These are phyloP conservation scores for Ciconia stormi DNA, from an alignment of 2,113 vertebrate species.

Conservation along the genomic window DNA sequence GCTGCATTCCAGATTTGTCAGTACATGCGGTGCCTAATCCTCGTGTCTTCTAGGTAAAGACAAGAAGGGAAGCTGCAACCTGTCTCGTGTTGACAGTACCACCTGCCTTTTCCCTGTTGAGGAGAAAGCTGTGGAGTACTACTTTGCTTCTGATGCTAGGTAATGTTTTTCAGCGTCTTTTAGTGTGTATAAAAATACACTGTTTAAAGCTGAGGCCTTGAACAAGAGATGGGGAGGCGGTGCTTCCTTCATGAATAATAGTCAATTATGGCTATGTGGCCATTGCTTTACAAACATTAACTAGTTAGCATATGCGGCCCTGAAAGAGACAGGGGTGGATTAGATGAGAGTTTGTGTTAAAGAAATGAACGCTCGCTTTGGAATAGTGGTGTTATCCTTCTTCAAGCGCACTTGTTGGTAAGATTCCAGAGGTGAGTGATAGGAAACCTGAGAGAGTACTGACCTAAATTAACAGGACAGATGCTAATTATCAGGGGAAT, in stretches of 20 bases:
- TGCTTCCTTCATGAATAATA: not conserved
- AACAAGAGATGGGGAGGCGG: fast-evolving
- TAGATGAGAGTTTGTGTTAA: not conserved
- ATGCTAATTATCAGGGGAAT: not conserved
- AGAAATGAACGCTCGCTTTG: not conserved
- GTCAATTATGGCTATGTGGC: fast-evolving
- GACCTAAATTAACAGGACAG: not conserved
- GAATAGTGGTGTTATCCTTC: not conserved
- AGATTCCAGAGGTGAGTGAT: not conserved
- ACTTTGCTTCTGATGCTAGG: conserved; percentile 98
- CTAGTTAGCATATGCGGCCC: fast-evolving
- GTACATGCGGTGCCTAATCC: not conserved
- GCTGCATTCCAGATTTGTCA: not conserved
- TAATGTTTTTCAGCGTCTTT: not conserved
- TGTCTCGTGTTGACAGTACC: conserved; percentile 89
- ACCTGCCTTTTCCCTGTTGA: conserved; percentile 95
- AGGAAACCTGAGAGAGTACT: not conserved
- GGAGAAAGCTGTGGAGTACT: conserved; percentile 96
- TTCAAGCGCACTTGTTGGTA: not conserved
- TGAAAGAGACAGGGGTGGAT: not conserved
- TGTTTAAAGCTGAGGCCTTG: not conserved
- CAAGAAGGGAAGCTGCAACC: conserved; percentile 87
- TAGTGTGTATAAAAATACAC: fast-evolving
- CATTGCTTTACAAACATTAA: not conserved
- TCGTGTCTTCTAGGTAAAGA: conserved; percentile 78